Evolutionary conservation across 1,140 invertebrate species (phyloP), one percentile per base, ranked within the genome.

Genomic region (Bombus ignitus): DNA sequence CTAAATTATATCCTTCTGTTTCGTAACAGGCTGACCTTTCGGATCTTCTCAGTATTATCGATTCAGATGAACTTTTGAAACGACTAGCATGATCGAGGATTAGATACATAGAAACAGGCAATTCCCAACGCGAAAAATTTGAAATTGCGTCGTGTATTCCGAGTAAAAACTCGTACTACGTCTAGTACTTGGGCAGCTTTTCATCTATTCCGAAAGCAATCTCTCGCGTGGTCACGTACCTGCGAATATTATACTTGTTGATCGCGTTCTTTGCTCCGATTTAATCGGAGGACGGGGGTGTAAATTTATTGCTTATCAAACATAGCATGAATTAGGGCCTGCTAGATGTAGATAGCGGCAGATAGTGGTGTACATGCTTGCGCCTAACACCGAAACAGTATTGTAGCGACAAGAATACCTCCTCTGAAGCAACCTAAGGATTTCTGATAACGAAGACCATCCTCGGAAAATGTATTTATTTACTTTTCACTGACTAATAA

Each of bases 371-470:
- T 5, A 76, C 25, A 32, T 59, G 22, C 42, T 22, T 9, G n/a
- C 35, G 35, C n/a, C 71, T 84, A 89, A 87, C 79, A 82, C 57
- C 59, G 72, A 81, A 89, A 83, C 59, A 42, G 73, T 81, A 89
- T 90, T 90, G 88, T 87, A 70, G 13, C 68, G 42, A 39, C 70
- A 81, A 89, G 85, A 89, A 89, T 87, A 77, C 76, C 32, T 68
- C 83, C 57, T 53, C 57, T 47, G 65, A 68, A 68, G 37, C 37
- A 87, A 79, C 65, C 39, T 59, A 76, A 68, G 81, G 68, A 76
- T 75, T 68, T 53, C 65, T 53, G 77, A 88, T 90, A 91, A 88
- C 75, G 35, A 76, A 72, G 42, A 81, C 59, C 53, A 57, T 39
- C 71, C 47, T 25, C 35, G 35, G 73, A 57, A 62, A 77, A 85